Percentiles rank a stretch among this genome's conserved stretches.
Conservation (phyloP, 2,888 invertebrate species). For the Spatulosminthurus flaviceps region DNA sequence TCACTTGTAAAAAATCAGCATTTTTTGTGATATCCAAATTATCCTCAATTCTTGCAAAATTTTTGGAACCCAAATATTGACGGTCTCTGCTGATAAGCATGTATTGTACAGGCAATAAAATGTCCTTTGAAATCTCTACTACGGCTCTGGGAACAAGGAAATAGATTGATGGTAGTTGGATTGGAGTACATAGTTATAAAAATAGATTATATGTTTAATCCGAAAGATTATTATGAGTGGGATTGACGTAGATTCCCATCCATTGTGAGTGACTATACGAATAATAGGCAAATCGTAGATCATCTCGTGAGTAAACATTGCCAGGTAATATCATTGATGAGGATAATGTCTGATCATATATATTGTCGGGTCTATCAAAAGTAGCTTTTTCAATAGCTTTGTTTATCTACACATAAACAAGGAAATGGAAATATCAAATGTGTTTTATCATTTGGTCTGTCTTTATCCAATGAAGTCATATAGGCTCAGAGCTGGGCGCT, state of each 20-base stretch:
- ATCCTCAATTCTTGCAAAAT: too few relatives aligned
- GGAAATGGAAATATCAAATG: background rate
- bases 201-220: slow-evolving; percentile 5
- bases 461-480: too few relatives aligned
- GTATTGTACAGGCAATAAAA: too few relatives aligned
- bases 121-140: too few relatives aligned
- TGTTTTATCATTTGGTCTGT: background rate
- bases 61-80: too few relatives aligned
- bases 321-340: background rate
- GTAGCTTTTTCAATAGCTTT: background rate
- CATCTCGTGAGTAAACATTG: background rate
- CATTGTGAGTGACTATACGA: too few relatives aligned
- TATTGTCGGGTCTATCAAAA: background rate
- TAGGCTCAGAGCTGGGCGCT: too few relatives aligned
- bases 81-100: too few relatives aligned
- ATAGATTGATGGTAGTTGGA: too few relatives aligned
- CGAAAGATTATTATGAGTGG: background rate
- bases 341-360: background rate
- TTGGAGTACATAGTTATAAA: background rate
- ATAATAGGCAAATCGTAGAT: background rate
- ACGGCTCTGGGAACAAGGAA: too few relatives aligned
- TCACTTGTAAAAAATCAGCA: too few relatives aligned
- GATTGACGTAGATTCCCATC: background rate
- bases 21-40: too few relatives aligned
- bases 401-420: background rate